A percentile compares a stretch with the other conserved stretches of the same genome.
phyloP scores from a whole-genome alignment of 30 jellyfish, hydroid and myxozoan genomes.

The Aurelia sp. region DNA sequence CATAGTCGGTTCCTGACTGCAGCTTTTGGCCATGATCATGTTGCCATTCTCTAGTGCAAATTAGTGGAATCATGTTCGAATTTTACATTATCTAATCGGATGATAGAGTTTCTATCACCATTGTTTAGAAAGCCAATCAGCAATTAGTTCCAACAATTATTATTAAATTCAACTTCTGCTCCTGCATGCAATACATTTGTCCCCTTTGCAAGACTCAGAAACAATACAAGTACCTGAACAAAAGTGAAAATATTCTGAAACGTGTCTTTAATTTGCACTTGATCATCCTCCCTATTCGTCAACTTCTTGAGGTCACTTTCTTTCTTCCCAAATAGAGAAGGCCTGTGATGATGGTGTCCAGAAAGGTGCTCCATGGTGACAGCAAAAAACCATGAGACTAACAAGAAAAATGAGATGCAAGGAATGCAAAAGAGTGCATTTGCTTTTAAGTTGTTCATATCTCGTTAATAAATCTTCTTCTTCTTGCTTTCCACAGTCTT shows the following conservation, averaged over 20 bases:
- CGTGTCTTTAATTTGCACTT: slow-evolving; percentile 20
- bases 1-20: too few relatives aligned
- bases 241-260: slow-evolving; percentile 28
- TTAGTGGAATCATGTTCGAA: too few relatives aligned
- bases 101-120: too few relatives aligned
- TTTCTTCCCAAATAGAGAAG: not conserved
- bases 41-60: too few relatives aligned
- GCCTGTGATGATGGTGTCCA: slow-evolving; percentile 16
- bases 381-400: slow-evolving; percentile 30
- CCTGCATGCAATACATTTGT: too few relatives aligned
- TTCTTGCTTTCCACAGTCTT: too few relatives aligned
- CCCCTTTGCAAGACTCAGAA: not conserved
- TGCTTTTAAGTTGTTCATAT: slow-evolving; percentile 1
- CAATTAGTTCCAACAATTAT: too few relatives aligned
- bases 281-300: not conserved
- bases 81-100: too few relatives aligned
- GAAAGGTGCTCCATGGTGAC: slow-evolving; percentile 30
- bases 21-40: too few relatives aligned
- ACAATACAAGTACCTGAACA: slow-evolving; percentile 36
- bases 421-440: slow-evolving; percentile 19
- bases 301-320: not conserved
- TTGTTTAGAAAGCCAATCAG: too few relatives aligned
- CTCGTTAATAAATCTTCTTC: too few relatives aligned
- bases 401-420: not conserved
- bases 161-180: too few relatives aligned